Base-by-base conservation (phyloP, 2,113 vertebrate genomes). In the Galeopterus variegatus region DNA sequence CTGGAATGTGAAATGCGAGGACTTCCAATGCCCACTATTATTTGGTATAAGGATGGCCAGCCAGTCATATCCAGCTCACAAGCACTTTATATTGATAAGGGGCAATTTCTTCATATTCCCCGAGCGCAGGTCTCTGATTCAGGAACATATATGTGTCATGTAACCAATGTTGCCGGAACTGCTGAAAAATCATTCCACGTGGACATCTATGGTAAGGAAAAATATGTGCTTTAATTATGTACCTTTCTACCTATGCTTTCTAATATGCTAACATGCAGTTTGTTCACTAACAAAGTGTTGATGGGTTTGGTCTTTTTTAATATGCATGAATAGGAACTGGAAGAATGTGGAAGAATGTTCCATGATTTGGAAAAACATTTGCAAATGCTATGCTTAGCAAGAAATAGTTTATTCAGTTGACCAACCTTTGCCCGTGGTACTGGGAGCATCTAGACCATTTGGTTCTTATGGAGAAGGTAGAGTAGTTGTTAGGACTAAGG, bases 1-100 rank as follows among this genome's bases (percentile, higher is more conserved):
- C 97, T 99, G 98, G 99, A 99, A 92, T 99, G 99, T 50, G 99
- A 99, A 93, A 96, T 98, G 1, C 99, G 99, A 15, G 99, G 99
- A 5, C 98, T 99, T 31, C 99, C 99, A 0, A 73, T 98, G n/a
- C 99, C 99, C n/a, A 95, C 98, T 76, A 97, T 99, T 97, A 99
- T 98, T 1, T 99, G 99, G 99, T 99, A 99, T 98, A 99, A 99
- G 97, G 99, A 99, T 0, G 99, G 99, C 19, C 98, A 96, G 60
- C 98, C 96, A 0, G 60, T 99, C 79, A 92, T 98, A 70, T 99
- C 99, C 69, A 98, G 97, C 90, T 97, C 99, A 2, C 99, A 99
- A 76, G 98, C 98, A 69, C 98, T 99, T 94, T 99, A 99, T 1
- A 87, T 99, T 18, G 99, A 99, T 50, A 99, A 99, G 64, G 99